Percentiles rank a stretch among this genome's conserved stretches.
phyloP scores from a whole-genome alignment of 2,797 vertebrate genomes.

The Anabas testudineus region DNA sequence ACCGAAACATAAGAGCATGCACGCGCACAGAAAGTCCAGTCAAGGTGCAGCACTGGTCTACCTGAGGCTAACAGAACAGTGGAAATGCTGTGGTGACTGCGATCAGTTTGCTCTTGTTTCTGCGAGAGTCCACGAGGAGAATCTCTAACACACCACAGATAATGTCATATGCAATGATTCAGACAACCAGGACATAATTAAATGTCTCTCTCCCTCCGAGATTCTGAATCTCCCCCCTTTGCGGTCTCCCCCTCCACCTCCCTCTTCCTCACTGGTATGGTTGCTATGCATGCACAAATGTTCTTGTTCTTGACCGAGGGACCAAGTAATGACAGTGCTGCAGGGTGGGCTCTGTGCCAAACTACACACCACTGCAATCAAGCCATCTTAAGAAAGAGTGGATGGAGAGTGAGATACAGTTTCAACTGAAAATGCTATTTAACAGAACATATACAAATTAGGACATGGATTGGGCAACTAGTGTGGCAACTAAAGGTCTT shows the following conservation, averaged over 20 bases:
- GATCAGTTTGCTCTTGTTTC: constrained; percentile 30
- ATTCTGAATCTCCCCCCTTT: background rate
- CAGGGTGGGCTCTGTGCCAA: constrained; percentile 73
- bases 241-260: background rate
- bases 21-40: constrained; percentile 39
- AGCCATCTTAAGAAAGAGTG: constrained; percentile 51
- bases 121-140: constrained; percentile 19
- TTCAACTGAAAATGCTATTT: constrained; percentile 30
- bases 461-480: constrained; percentile 15
- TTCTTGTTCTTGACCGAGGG: constrained; percentile 54
- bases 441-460: constrained; percentile 26
- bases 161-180: constrained; percentile 35
- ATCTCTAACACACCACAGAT: constrained; percentile 16
- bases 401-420: constrained; percentile 19
- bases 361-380: constrained; percentile 74
- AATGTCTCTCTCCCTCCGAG: constrained; percentile 6
- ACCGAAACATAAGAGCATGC: constrained; percentile 13
- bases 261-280: constrained; percentile 30
- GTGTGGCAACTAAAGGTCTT: constrained; percentile 12
- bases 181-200: constrained; percentile 5
- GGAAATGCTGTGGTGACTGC: constrained; percentile 37
- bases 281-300: constrained; percentile 31
- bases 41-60: constrained; percentile 25
- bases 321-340: constrained; percentile 66
- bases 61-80: constrained; percentile 23